Percentiles rank a stretch among this genome's conserved stretches.
phyloP scores from a whole-genome alignment of 2,888 invertebrate species.

The Machimus rusticus region DNA sequence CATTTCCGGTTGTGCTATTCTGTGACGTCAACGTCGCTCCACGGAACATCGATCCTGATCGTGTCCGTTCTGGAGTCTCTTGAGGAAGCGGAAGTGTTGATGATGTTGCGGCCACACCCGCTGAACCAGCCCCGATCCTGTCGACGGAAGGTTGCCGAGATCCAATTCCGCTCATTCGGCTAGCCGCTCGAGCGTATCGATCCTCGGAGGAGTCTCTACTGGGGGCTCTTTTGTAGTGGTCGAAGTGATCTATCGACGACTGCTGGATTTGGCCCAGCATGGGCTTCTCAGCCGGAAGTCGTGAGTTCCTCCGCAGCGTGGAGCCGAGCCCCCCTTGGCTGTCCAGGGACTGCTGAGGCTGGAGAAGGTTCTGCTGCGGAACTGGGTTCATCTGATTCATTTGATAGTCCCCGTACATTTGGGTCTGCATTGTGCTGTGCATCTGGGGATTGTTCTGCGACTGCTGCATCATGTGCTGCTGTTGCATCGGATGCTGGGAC shows the following conservation, averaged over 20 bases:
- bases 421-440: slow-evolving; percentile 22
- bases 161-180: slow-evolving; percentile 67
- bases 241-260: slow-evolving; percentile 88
- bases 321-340: slow-evolving; percentile 49
- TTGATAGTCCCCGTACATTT: slow-evolving; percentile 42
- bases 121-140: slow-evolving; percentile 63
- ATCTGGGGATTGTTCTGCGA: slow-evolving; percentile 51
- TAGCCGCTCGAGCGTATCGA: slow-evolving; percentile 76
- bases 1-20: slow-evolving; percentile 68
- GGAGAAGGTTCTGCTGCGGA: slow-evolving; percentile 14
- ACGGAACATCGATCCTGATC: slow-evolving; percentile 67
- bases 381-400: slow-evolving; percentile 2
- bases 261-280: slow-evolving; percentile 59
- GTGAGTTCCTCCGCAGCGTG: slow-evolving; percentile 65
- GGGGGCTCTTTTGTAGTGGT: slow-evolving; percentile 91
- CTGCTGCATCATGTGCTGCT: slow-evolving; percentile 51
- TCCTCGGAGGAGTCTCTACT: slow-evolving; percentile 88
- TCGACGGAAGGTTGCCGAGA: slow-evolving; percentile 84
- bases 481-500: slow-evolving; percentile 53
- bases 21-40: slow-evolving; percentile 63
- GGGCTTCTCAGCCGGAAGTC: slow-evolving; percentile 63
- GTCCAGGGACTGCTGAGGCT: slow-evolving; percentile 48
- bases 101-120: background rate
- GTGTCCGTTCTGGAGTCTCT: slow-evolving; percentile 54
- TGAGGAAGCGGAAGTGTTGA: slow-evolving; percentile 41